Percentiles rank a stretch among this genome's conserved stretches.
These are phyloP conservation scores for Cyprinodon variegatus DNA, from an alignment of 2,113 vertebrate species.

Conservation along the genomic window DNA sequence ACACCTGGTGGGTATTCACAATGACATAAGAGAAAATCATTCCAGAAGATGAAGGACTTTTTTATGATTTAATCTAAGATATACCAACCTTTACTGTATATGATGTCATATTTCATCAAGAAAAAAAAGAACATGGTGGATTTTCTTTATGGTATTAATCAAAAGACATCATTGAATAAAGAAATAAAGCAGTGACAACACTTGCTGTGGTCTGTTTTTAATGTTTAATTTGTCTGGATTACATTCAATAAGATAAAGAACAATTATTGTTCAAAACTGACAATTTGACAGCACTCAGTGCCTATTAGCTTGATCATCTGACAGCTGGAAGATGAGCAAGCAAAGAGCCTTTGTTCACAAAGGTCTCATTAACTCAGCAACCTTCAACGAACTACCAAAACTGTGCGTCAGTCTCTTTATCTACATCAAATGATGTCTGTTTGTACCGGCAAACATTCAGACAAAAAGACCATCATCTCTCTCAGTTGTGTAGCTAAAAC, in stretches of 20 bases:
- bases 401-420: slow-evolving; percentile 47
- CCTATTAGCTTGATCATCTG: slow-evolving; percentile 34
- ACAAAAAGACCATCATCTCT: slow-evolving; percentile 33
- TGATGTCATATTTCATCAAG: neutral
- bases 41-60: slow-evolving; percentile 14
- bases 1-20: neutral
- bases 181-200: slow-evolving; percentile 3
- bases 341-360: slow-evolving; percentile 30
- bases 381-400: slow-evolving; percentile 41
- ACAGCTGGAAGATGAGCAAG: slow-evolving; percentile 23
- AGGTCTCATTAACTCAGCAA: slow-evolving; percentile 53
- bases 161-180: slow-evolving; percentile 17
- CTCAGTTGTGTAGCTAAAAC: slow-evolving; percentile 24
- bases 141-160: slow-evolving; percentile 23
- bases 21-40: neutral
- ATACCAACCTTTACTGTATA: neutral
- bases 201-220: neutral
- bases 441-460: slow-evolving; percentile 46
- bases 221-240: slow-evolving; percentile 22
- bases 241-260: slow-evolving; percentile 17
- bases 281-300: slow-evolving; percentile 20
- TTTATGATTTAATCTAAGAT: slow-evolving; percentile 27
- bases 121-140: neutral
- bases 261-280: slow-evolving; percentile 16
- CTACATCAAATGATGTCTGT: slow-evolving; percentile 38